Conservation (phyloP, 1,140 invertebrate genomes). For the Oryctes rhinoceros region DNA sequence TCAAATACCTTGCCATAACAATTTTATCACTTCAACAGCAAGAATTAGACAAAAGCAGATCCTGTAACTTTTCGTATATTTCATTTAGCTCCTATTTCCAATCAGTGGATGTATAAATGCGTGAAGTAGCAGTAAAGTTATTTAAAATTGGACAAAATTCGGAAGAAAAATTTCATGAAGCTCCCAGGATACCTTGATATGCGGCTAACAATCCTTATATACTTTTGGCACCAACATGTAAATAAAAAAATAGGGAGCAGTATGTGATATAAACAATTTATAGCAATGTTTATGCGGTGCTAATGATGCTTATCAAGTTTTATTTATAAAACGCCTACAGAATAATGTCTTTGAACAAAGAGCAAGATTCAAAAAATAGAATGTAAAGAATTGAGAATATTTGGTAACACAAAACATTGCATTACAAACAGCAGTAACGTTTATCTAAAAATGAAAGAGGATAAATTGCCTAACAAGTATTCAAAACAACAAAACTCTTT, state of each 20-base stretch:
- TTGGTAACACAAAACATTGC: not conserved
- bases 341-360: not conserved
- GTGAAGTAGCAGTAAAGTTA: no score
- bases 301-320: constrained; percentile 5
- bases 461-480: no score
- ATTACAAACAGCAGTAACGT: no score
- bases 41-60: no score
- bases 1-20: no score
- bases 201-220: not conserved
- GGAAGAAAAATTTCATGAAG: not conserved
- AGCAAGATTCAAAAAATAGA: not conserved
- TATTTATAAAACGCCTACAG: not conserved
- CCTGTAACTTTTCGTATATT: no score
- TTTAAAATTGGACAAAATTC: not conserved
- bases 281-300: constrained; percentile 7
- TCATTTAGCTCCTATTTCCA: no score
- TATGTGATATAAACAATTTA: not conserved
- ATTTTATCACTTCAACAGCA: no score
- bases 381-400: not conserved
- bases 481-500: no score
- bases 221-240: not conserved
- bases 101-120: no score
- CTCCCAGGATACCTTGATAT: not conserved
- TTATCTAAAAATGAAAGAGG: no score
- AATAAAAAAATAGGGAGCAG: constrained; percentile 2